These are phyloP conservation scores for Aspiorhynchus laticeps DNA, from an alignment of 2,113 vertebrate genomes.

Conservation along the genomic window DNA sequence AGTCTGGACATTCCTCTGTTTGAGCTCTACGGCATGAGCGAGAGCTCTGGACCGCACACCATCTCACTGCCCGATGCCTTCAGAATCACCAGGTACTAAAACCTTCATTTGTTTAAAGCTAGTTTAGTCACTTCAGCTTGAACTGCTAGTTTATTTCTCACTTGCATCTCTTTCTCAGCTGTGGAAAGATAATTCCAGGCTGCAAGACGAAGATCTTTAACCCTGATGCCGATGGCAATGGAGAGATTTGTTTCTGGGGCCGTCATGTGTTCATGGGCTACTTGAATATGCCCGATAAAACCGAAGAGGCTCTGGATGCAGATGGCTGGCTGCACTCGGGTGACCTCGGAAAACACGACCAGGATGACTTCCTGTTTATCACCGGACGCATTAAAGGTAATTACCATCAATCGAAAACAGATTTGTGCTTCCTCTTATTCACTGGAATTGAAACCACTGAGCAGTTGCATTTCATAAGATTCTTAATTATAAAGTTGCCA, in stretches of 20 bases:
- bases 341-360: conserved; percentile 85
- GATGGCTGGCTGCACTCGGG: conserved; percentile 93
- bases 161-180: conserved; percentile 70
- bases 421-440: not conserved
- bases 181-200: conserved; percentile 82
- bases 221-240: conserved; percentile 74
- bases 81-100: conserved; percentile 80
- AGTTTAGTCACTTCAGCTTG: not conserved
- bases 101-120: not conserved
- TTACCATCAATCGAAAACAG: not conserved
- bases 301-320: conserved; percentile 78
- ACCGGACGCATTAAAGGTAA: conserved; percentile 94
- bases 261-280: conserved; percentile 97
- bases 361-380: conserved; percentile 85
- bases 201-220: conserved; percentile 81
- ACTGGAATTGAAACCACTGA: not conserved
- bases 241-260: conserved; percentile 91
- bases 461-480: not conserved
- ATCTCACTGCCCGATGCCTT: conserved; percentile 67
- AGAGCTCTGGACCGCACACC: conserved; percentile 87
- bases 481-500: not conserved
- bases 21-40: conserved; percentile 92
- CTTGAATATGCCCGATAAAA: conserved; percentile 83
- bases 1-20: conserved; percentile 87
- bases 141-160: not conserved